phyloP scores from a whole-genome alignment of 1,140 invertebrate species.

The Panagrolaimus sp. region DNA sequence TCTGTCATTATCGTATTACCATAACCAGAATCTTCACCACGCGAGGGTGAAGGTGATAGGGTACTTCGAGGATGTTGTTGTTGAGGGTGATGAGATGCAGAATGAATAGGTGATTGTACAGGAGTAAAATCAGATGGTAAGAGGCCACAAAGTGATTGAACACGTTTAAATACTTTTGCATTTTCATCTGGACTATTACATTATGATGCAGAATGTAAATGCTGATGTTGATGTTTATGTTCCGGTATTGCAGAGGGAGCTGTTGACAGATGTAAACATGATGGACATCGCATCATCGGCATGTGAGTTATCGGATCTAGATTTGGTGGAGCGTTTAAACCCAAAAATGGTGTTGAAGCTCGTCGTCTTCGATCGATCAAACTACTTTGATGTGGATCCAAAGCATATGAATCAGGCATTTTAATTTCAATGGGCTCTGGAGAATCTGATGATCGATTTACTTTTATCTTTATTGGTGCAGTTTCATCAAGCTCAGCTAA shows the following conservation, averaged over 20 bases:
- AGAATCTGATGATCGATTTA: neutral
- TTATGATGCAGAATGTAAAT: neutral
- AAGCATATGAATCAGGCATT: neutral
- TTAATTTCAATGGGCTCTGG: neutral
- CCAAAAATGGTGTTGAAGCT: slow-evolving; percentile 4
- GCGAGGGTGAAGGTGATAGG: neutral
- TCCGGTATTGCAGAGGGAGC: neutral
- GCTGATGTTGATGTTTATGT: neutral
- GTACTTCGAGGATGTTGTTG: neutral
- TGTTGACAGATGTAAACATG: slow-evolving; percentile 15
- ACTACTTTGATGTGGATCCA: neutral
- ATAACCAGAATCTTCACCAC: neutral
- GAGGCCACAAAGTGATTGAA: slow-evolving; percentile 19
- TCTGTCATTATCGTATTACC: neutral
- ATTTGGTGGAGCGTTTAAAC: neutral
- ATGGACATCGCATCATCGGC: slow-evolving; percentile 19
- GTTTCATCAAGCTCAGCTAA: neutral
- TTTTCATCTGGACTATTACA: neutral
- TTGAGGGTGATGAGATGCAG: too few species aligned
- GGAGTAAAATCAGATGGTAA: slow-evolving; percentile 21
- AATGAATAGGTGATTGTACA: neutral
- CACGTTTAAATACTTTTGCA: slow-evolving; percentile 12
- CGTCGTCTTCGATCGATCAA: slow-evolving; percentile 13
- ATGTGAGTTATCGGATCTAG: neutral
- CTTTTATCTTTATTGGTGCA: neutral